phyloP scores from a whole-genome alignment of 2,888 invertebrate species.

The Leuctra nigra region DNA sequence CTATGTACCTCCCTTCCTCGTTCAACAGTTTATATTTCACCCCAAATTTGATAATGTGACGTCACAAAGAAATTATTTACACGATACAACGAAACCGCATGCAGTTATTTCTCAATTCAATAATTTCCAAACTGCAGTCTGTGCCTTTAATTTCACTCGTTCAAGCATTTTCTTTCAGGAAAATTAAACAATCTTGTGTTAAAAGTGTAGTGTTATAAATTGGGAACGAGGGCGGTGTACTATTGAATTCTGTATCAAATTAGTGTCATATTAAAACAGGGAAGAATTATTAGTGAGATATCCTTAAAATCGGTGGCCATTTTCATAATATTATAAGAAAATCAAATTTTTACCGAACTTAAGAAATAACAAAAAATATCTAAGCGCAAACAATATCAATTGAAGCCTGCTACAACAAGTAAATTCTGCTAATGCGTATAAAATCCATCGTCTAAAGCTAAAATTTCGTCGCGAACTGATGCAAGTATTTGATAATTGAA shows the following conservation, averaged over 20 bases:
- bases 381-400: slow-evolving; percentile 3
- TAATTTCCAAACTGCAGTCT: background rate
- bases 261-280: background rate
- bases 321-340: background rate
- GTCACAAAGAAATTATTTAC: background rate
- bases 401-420: background rate
- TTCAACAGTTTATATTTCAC: background rate
- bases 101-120: background rate
- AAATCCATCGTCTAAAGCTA: background rate
- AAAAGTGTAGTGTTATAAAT: background rate
- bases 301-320: slow-evolving; percentile 1
- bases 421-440: background rate
- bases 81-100: too few species aligned
- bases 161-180: too few species aligned
- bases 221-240: background rate
- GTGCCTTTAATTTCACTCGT: background rate
- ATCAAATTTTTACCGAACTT: background rate
- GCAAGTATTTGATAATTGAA: too few species aligned
- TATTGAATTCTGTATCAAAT: background rate
- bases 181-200: too few species aligned
- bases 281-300: background rate
- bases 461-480: background rate
- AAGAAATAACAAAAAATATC: background rate
- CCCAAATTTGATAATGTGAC: background rate
- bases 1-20: background rate